phyloP scores from a whole-genome alignment of 2,113 vertebrate genomes.

The Corythornis vintsioides region DNA sequence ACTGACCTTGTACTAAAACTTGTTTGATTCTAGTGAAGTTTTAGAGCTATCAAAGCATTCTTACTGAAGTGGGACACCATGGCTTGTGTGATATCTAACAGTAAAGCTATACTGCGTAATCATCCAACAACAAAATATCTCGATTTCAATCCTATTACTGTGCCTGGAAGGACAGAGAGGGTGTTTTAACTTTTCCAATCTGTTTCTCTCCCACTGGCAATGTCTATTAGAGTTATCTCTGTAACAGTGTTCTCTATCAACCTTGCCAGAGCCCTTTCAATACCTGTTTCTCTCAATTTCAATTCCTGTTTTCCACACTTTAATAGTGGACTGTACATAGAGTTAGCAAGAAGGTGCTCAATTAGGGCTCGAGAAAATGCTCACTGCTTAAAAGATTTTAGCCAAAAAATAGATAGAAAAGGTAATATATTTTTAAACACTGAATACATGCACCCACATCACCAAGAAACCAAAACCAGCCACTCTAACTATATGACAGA shows the following conservation, averaged over 20 bases:
- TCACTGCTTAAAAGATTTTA: neutral
- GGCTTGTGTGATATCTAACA: neutral
- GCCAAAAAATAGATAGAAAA: neutral
- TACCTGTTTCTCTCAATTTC: constrained; percentile 14
- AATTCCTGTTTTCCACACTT: neutral
- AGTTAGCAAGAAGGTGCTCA: neutral
- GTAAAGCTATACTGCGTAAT: constrained; percentile 23
- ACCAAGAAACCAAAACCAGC: constrained; percentile 41
- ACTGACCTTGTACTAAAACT: constrained; percentile 26
- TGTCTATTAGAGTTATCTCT: constrained; percentile 34
- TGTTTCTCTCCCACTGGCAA: neutral
- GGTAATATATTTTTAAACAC: neutral
- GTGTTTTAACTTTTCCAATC: constrained; percentile 22
- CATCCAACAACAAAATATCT: constrained; percentile 19
- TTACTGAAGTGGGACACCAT: constrained; percentile 53
- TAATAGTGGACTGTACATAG: neutral
- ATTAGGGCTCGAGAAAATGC: neutral
- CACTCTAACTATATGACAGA: constrained; percentile 62
- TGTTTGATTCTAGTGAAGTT: constrained; percentile 2
- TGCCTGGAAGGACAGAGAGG: constrained; percentile 7
- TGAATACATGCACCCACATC: neutral
- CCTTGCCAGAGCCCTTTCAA: constrained; percentile 24
- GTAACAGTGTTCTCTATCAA: neutral
- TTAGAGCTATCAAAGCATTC: constrained; percentile 57
- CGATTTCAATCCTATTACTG: neutral